A percentile compares a stretch with the other conserved stretches of the same genome.
phyloP scores from a whole-genome alignment of 2,797 vertebrate genomes.

The Odontamblyopus rebecca region DNA sequence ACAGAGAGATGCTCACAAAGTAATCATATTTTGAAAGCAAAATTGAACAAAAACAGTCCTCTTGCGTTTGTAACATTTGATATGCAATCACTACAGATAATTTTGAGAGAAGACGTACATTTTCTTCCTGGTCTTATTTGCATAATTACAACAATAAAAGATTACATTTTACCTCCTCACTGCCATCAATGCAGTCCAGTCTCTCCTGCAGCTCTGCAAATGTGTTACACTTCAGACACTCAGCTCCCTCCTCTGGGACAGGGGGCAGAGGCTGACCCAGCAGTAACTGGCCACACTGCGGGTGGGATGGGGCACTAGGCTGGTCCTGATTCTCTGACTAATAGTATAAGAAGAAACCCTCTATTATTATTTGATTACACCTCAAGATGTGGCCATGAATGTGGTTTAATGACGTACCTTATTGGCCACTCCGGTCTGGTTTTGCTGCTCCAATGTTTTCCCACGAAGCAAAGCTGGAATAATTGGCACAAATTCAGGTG shows the following conservation, averaged over 20 bases:
- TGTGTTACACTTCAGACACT: conserved; percentile 96
- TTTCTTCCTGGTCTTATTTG: neutral
- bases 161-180: conserved; percentile 81
- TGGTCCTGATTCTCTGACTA: conserved; percentile 53
- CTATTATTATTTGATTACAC: conserved; percentile 1
- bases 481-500: conserved; percentile 97
- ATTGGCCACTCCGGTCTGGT: conserved; percentile 48
- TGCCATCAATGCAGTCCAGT: conserved; percentile 95
- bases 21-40: conserved; percentile 8
- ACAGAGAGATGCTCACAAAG: conserved; percentile 17
- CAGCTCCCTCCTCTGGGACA: conserved; percentile 75
- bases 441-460: conserved; percentile 65
- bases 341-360: conserved; percentile 26
- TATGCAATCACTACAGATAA: conserved; percentile 11
- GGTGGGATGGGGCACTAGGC: conserved; percentile 36
- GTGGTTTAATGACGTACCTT: conserved; percentile 40
- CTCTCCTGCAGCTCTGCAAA: conserved; percentile 98
- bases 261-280: conserved; percentile 73
- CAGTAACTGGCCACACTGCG: conserved; percentile 59
- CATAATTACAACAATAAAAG: conserved; percentile 9
- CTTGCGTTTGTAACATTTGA: conserved; percentile 5
- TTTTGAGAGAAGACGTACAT: neutral
- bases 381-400: conserved; percentile 2
- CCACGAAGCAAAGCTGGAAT: conserved; percentile 90
- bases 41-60: conserved; percentile 1